These are phyloP conservation scores for Brienomyrus longianalis DNA, from an alignment of 2,113 vertebrate species.

Conservation along the genomic window DNA sequence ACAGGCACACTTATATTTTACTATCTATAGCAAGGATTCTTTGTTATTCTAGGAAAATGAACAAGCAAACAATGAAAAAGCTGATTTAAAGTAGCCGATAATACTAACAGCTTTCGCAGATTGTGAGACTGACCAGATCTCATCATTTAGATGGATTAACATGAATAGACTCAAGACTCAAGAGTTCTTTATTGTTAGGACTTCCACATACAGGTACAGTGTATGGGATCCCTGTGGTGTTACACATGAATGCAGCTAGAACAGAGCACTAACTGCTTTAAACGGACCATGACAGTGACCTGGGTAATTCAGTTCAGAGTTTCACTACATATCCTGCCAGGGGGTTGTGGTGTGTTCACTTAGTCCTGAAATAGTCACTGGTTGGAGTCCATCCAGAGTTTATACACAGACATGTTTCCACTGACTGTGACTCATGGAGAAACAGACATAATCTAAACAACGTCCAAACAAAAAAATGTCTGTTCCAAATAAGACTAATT, in stretches of 20 bases:
- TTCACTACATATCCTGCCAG: not conserved
- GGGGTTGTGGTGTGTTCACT: not conserved
- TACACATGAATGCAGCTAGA: not conserved
- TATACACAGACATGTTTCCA: constrained; percentile 15
- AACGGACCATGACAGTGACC: not conserved
- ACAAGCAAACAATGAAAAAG: not conserved
- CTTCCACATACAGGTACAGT: not conserved
- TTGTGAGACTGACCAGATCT: not conserved
- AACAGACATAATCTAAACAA: constrained; percentile 17
- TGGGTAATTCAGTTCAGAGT: not conserved
- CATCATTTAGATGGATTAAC: not conserved
- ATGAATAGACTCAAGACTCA: not conserved
- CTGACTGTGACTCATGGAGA: constrained; percentile 5
- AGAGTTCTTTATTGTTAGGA: not conserved
- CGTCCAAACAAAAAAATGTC: not conserved
- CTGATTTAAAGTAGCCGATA: not conserved
- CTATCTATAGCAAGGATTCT: not conserved
- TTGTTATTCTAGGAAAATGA: not conserved
- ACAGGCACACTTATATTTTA: not conserved
- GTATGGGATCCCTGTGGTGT: not conserved
- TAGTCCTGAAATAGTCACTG: constrained; percentile 2
- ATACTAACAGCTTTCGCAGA: not conserved
- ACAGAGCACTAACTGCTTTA: not conserved
- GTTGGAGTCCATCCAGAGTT: constrained; percentile 8
- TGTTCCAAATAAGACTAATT: not conserved